These are phyloP conservation scores for Crotalus viridis DNA, from an alignment of 2,113 vertebrate species.

Conservation along the genomic window DNA sequence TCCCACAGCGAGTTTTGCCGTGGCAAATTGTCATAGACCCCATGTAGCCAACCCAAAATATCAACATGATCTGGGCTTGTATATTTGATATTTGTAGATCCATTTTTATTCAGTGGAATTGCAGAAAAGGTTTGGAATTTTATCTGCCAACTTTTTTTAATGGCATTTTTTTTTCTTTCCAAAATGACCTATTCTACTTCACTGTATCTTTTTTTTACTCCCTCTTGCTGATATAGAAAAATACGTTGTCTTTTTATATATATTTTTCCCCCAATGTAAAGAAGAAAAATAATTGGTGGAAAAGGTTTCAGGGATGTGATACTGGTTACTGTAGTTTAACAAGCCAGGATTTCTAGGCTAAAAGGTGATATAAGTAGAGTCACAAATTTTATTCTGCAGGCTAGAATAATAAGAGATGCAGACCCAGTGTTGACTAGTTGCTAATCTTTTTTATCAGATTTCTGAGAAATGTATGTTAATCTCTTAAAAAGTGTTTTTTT, in stretches of 20 bases:
- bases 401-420: not conserved
- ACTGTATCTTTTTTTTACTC: not conserved
- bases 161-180: not conserved
- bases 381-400: not conserved
- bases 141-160: not conserved
- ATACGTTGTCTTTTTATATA: not conserved
- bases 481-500: not conserved
- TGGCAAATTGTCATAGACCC: no score
- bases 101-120: not conserved
- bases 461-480: not conserved
- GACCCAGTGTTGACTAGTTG: not conserved
- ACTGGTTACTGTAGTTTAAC: not conserved
- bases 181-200: not conserved
- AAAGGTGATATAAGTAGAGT: not conserved
- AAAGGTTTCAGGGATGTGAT: not conserved
- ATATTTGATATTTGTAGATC: not conserved
- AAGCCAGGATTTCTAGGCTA: not conserved
- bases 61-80: not conserved
- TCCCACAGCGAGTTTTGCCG: no score
- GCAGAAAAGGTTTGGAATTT: not conserved
- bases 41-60: not conserved
- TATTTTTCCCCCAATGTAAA: not conserved
- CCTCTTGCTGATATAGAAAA: not conserved
- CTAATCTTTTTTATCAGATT: not conserved
- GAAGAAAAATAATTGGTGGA: not conserved